Evolutionary conservation across 2,888 invertebrate genomes (phyloP).

Genomic region (Ellobium chinense): DNA sequence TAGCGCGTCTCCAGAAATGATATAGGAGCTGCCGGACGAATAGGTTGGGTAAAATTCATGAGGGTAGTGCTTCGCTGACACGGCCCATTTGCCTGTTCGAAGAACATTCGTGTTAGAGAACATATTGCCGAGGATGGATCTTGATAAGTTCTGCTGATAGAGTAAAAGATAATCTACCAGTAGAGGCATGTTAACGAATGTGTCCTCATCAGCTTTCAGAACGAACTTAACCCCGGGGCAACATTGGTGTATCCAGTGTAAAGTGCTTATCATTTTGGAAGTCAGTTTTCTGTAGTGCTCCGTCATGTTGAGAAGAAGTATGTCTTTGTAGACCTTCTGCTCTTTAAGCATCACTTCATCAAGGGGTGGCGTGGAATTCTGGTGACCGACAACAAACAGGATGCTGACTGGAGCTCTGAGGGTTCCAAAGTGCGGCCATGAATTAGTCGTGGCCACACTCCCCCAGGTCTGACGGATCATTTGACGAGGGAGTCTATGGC

Average conservation of each 20-base stretch:
- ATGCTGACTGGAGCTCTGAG: constrained; percentile 9
- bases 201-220: constrained; percentile 25
- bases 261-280: constrained; percentile 5
- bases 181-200: constrained; percentile 15
- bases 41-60: constrained; percentile 4
- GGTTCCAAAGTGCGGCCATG: constrained; percentile 12
- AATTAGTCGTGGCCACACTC: not conserved
- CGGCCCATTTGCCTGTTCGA: constrained; percentile 14
- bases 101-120: not conserved
- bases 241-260: constrained; percentile 7
- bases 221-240: constrained; percentile 8
- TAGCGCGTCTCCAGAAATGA: constrained; percentile 18
- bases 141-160: not conserved
- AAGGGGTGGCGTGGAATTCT: not conserved
- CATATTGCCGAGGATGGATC: not conserved
- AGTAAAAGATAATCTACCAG: constrained; percentile 3
- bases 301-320: constrained; percentile 3
- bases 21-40: constrained; percentile 22
- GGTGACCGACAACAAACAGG: constrained; percentile 1
- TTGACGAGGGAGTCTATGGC: not conserved
- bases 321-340: not conserved
- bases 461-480: constrained; percentile 27
- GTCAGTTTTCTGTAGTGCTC: constrained; percentile 22
- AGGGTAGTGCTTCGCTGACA: constrained; percentile 11
- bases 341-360: not conserved